Evolutionary conservation across 2,888 invertebrate genomes (phyloP), one percentile per base, ranked within the genome.

Genomic region (Stictocephala bisonia): DNA sequence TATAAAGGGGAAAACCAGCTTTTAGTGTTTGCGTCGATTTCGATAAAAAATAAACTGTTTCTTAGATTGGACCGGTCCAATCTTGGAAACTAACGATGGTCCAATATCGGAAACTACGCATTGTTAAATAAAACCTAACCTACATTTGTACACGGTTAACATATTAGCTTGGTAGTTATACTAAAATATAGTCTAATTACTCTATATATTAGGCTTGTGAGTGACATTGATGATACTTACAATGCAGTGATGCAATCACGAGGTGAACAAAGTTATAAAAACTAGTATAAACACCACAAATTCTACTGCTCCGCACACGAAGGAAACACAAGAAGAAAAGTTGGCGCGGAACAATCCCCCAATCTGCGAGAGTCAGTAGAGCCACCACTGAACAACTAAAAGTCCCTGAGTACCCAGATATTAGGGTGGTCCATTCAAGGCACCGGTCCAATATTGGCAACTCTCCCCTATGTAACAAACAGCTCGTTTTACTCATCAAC

Each of bases 101-200:
- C 44, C 44, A 44, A 44, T 44, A 44, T 44, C n/a, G n/a, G n/a
- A n/a, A 44, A 44, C 44, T 3, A 18, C 18, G 44, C 44, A 44
- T 44, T n/a, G n/a, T n/a, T n/a, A n/a, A n/a, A n/a, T 6, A 44
- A 44, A 44, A 15, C 44, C 44, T 44, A 44, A 44, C 44, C 44
- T 6, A 6, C 18, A 3, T 44, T 44, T 44, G 3, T 6, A 3
- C n/a, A 3, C 44, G 3, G 3, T 44, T 44, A 15, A 18, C 3
- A 18, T 44, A n/a, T 11, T 11, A 44, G 44, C 13, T 44, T 44
- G 18, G n/a, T 4, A 44, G 3, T 15, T 11, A 13, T 3, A 44
- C 18, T 44, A 44, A 3, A 44, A 15, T 44, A 44, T 18, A 15
- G 3, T 11, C 3, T 44, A 18, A 13, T 44, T 44, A 6, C n/a